Base-by-base conservation (phyloP, 1,140 invertebrate genomes). In the Rhagoletis zephyria region DNA sequence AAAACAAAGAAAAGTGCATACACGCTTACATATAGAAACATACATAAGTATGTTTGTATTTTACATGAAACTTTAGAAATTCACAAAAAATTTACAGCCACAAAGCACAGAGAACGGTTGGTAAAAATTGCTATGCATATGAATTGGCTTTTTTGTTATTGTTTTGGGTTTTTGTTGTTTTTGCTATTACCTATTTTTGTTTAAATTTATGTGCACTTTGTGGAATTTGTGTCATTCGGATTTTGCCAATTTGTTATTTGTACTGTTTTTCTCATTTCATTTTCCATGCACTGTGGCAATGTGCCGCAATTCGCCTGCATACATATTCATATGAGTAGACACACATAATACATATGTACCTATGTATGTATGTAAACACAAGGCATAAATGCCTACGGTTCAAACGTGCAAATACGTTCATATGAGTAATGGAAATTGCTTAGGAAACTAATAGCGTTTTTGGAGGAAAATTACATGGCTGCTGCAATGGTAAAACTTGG, bases 171-270 rank as follows among this genome's bases (percentile, higher is more conserved):
- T 0, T 56, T 56, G 1, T 56, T 77, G 14, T 74, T 74, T 16
- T 74, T 48, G 1, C 19, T n/a, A 56, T 19, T 77, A 2, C 56
- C 56, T n/a, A 1, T 56, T 30, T 2, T 56, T 81, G 45, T n/a
- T 74, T 12, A 81, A 19, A 81, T 56, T 51, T 56, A 81, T 81
- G 48, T 56, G 48, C 10, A 4, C n/a, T 81, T 81, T 81, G 48
- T 81, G 74, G 74, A 81, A 81, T 81, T 81, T 81, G 74, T 81
- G 74, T 81, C 74, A 81, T 56, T 51, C 74, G 74, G n/a, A 81
- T 81, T 81, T 81, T 81, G 74, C 48, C n/a, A 81, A 81, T 56
- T 81, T 30, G 45, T 51, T 63, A n/a, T 63, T 9, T 63, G 61
- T 63, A 63, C 7, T 7, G 51, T 5, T 63, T 56, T 81, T 74